Base-by-base conservation (phyloP, 2,888 invertebrate genomes). In the Phalera bucephala region DNA sequence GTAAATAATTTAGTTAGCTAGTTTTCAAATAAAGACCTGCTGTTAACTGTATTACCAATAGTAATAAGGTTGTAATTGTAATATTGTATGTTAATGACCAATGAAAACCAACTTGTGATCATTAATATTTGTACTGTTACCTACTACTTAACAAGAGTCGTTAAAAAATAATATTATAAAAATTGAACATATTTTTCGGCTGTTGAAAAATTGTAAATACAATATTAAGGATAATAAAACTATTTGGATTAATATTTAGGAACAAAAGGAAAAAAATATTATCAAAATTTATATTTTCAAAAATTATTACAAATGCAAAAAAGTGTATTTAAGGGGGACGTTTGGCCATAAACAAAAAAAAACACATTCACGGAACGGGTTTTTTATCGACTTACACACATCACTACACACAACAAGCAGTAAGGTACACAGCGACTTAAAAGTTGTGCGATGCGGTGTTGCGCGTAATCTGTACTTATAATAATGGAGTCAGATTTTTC, bases 31-130 rank as follows among this genome's bases (percentile, higher is more conserved):
- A 67, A 78, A 78, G 88, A 83, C 86, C 86, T 84, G 65, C 83
- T 87, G 87, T 87, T 88, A 84, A 71, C 52, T 80, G 88, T 85
- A 85, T 82, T 71, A 70, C 72, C 75, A 72, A 73, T 84, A 86
- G 83, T 65, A 61, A 55, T 88, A 88, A 89, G 89, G 69, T 63
- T 83, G 74, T 88, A 88, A 81, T 54, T 85, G 78, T 88, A 89
- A 88, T 79, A 72, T 71, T 72, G 86, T 89, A 88, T 87, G 87
- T 89, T 90, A 90, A 89, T 90, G 90, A 90, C 90, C 90, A 90
- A 90, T 90, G 90, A 90, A 90, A 90, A 90, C 90, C 90, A 88
- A 90, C 89, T 90, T 90, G 90, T 90, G 90, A 90, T 90, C 90
- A 90, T 88, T 89, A 89, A 90, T 90, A 90, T 90, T 90, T 90